Conservation (phyloP, 2,888 invertebrate species). For the Didymodactylos carnosus region DNA sequence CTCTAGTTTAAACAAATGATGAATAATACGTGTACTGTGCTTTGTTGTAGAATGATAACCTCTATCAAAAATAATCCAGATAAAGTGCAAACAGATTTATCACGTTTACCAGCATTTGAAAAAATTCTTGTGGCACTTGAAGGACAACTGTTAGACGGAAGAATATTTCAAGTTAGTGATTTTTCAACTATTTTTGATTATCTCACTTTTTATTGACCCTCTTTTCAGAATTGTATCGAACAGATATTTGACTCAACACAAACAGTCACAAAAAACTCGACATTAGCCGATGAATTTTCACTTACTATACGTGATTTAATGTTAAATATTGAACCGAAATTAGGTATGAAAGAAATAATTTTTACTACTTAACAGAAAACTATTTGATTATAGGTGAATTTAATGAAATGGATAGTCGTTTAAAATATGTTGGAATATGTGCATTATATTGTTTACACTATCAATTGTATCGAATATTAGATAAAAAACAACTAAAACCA, state of each 20-base stretch:
- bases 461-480: constrained; percentile 48
- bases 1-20: not conserved
- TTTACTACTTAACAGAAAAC: not conserved
- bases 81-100: constrained; percentile 43
- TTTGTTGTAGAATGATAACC: constrained; percentile 41
- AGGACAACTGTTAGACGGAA: constrained; percentile 46
- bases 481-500: constrained; percentile 53
- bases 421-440: constrained; percentile 31
- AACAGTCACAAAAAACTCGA: constrained; percentile 32
- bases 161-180: constrained; percentile 46
- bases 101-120: constrained; percentile 48
- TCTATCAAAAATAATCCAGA: constrained; percentile 47
- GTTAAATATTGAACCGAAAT: constrained; percentile 23
- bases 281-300: constrained; percentile 46
- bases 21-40: not conserved
- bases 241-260: constrained; percentile 33
- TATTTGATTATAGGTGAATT: constrained; percentile 22
- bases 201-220: not conserved
- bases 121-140: constrained; percentile 52
- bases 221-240: constrained; percentile 23
- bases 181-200: constrained; percentile 22
- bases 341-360: constrained; percentile 25
- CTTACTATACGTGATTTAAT: constrained; percentile 46
- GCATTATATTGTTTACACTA: constrained; percentile 34
- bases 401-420: constrained; percentile 29